These are phyloP conservation scores for Neoniphon sammara DNA, from an alignment of 2,797 vertebrate genomes.

Conservation along the genomic window DNA sequence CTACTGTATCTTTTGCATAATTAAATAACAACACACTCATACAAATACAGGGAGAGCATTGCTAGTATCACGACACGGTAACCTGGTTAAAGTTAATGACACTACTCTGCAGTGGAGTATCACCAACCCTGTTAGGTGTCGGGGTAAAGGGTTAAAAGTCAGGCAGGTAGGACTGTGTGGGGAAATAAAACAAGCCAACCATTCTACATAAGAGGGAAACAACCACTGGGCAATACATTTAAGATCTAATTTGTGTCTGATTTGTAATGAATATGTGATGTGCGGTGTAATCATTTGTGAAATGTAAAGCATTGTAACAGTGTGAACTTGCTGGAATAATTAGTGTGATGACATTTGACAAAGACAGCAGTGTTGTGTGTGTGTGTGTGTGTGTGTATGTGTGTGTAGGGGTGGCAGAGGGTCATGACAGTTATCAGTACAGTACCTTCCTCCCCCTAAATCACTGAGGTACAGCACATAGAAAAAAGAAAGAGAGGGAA, in stretches of 20 bases:
- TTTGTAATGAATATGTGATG: conserved; percentile 39
- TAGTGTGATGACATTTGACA: conserved; percentile 54
- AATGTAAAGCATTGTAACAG: conserved; percentile 18
- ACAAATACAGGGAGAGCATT: conserved; percentile 39
- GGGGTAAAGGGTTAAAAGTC: conserved; percentile 54
- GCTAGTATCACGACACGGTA: conserved; percentile 39
- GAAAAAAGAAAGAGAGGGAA: conserved; percentile 82
- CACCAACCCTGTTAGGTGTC: conserved; percentile 49
- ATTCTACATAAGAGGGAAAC: conserved; percentile 51
- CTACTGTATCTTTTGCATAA: conserved; percentile 48
- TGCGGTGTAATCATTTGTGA: conserved; percentile 49
- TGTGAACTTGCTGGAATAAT: conserved; percentile 10
- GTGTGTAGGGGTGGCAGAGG: conserved; percentile 47
- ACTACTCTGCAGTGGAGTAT: conserved; percentile 40
- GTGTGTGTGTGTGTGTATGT: conserved; percentile 14
- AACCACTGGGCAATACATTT: conserved; percentile 52
- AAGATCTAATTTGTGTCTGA: conserved; percentile 47
- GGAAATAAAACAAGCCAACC: conserved; percentile 50
- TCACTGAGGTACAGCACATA: conserved; percentile 86
- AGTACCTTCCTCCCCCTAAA: conserved; percentile 89
- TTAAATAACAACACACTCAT: conserved; percentile 16
- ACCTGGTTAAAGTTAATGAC: conserved; percentile 47
- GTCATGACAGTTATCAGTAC: conserved; percentile 78
- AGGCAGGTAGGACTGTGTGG: conserved; percentile 44
- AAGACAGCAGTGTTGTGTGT: conserved; percentile 38